Evolutionary conservation across 2,888 invertebrate genomes (phyloP).

Genomic region (Polydrusus pterygomalis): DNA sequence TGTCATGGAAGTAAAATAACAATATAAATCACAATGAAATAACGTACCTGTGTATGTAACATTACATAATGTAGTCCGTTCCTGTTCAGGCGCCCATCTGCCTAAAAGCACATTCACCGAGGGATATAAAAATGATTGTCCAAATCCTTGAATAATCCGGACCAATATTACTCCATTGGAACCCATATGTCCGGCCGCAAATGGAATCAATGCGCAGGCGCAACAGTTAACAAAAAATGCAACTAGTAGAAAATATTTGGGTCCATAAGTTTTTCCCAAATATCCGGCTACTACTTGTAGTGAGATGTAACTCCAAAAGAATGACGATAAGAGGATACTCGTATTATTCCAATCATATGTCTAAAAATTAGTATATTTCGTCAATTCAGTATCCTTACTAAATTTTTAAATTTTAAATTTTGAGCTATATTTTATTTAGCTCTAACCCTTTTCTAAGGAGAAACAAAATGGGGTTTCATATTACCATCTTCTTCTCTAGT

Average conservation of each 20-base stretch:
- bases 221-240: too few relatives aligned
- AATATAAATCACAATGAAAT: neutral
- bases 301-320: slow-evolving; percentile 86
- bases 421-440: too few relatives aligned
- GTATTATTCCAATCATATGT: slow-evolving; percentile 23
- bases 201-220: slow-evolving; percentile 75
- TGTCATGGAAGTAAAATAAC: too few relatives aligned
- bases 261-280: too few relatives aligned
- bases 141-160: slow-evolving; percentile 76
- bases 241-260: too few relatives aligned
- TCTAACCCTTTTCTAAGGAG: too few relatives aligned
- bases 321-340: slow-evolving; percentile 79
- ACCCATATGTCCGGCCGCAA: slow-evolving; percentile 51
- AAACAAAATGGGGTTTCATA: too few relatives aligned
- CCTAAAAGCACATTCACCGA: slow-evolving; percentile 81
- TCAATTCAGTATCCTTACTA: too few relatives aligned
- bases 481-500: too few relatives aligned
- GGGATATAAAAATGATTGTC: slow-evolving; percentile 83
- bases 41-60: slow-evolving; percentile 10
- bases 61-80: neutral
- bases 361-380: too few relatives aligned
- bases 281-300: slow-evolving; percentile 83
- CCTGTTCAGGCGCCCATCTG: slow-evolving; percentile 80
- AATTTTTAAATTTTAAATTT: too few relatives aligned
- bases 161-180: slow-evolving; percentile 56